These are phyloP conservation scores for Pantherophis alleghaniensis DNA, from an alignment of 2,797 vertebrate genomes.

Conservation along the genomic window DNA sequence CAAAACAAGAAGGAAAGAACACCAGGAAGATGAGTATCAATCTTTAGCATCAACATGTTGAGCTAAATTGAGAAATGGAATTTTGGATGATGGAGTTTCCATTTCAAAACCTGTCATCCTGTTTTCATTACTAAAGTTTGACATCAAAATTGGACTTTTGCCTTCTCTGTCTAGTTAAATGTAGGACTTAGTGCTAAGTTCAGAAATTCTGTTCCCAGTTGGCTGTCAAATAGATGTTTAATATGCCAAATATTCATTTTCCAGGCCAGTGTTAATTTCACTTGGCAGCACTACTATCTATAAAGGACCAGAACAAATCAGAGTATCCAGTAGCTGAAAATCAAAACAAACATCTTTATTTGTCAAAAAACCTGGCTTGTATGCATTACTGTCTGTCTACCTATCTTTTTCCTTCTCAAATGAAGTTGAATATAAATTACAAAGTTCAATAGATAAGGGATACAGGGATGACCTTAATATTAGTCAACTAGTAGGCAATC, in stretches of 20 bases:
- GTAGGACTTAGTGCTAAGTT: neutral
- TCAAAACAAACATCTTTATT: neutral
- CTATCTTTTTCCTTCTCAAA: neutral
- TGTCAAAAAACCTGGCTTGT: neutral
- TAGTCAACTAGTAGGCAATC: neutral
- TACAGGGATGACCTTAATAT: neutral
- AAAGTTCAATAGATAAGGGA: neutral
- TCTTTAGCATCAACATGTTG: neutral
- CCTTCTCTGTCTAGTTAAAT: neutral
- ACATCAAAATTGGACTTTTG: neutral
- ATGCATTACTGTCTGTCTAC: neutral
- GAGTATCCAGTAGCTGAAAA: neutral
- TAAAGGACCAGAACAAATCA: neutral
- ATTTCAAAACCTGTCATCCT: neutral
- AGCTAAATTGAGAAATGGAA: neutral
- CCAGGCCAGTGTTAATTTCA: neutral
- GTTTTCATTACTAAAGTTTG: neutral
- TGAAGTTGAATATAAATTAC: neutral
- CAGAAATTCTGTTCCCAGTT: neutral
- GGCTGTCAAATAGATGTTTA: neutral
- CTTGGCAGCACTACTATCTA: neutral
- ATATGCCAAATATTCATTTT: neutral
- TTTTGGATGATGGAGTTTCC: neutral
- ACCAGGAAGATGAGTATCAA: neutral
- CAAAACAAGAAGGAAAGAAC: neutral